Evolutionary conservation across 2,113 vertebrate species (phyloP).

Genomic region (Myxocyprinus asiaticus): DNA sequence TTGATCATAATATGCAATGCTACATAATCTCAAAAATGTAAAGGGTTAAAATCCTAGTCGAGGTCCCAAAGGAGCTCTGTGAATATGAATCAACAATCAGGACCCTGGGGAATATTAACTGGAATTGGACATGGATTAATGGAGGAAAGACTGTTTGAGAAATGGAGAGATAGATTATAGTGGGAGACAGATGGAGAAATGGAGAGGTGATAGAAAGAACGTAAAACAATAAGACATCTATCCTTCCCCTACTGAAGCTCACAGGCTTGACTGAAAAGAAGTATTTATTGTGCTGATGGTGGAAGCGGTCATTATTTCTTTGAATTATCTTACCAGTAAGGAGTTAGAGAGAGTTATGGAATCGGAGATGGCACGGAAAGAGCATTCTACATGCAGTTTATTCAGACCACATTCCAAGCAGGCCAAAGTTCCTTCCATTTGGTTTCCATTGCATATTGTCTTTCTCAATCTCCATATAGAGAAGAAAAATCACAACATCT

Average conservation of each 20-base stretch:
- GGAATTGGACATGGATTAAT: slow-evolving; percentile 5
- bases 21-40: slow-evolving; percentile 19
- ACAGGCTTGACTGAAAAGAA: not conserved
- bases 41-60: slow-evolving; percentile 37
- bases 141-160: not conserved
- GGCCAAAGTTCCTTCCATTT: not conserved
- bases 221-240: not conserved
- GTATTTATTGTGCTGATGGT: not conserved
- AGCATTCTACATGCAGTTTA: slow-evolving; percentile 38
- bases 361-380: slow-evolving; percentile 36
- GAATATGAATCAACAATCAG: slow-evolving; percentile 35
- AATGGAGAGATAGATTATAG: slow-evolving; percentile 2
- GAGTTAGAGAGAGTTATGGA: slow-evolving; percentile 39
- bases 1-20: not conserved
- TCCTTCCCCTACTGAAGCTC: not conserved
- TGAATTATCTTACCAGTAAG: slow-evolving; percentile 17
- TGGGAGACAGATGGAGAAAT: not conserved
- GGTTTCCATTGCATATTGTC: not conserved
- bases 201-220: not conserved
- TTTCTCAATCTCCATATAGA: not conserved
- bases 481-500: not conserved
- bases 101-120: slow-evolving; percentile 20
- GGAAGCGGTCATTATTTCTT: slow-evolving; percentile 38
- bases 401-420: slow-evolving; percentile 44
- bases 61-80: slow-evolving; percentile 32